A percentile compares a stretch with the other conserved stretches of the same genome.
Conservation (phyloP, 1,140 invertebrate species). For the Andricus grossulariae region DNA sequence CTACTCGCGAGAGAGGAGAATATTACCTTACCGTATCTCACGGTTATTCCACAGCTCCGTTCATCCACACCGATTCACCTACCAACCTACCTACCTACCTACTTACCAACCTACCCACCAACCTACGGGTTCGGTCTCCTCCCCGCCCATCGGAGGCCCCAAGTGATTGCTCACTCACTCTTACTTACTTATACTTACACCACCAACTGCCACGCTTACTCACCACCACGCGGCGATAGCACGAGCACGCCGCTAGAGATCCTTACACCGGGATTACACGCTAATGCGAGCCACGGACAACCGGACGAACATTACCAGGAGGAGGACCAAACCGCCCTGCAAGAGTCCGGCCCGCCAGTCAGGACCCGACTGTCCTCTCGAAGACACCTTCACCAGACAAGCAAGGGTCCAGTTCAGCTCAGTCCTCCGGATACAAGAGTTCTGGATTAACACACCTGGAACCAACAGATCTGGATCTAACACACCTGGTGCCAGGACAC, state of each 20-base stretch:
- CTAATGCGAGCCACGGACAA: slow-evolving; percentile 53
- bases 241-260: slow-evolving; percentile 53
- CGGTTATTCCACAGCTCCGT: slow-evolving; percentile 63
- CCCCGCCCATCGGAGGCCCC: slow-evolving; percentile 63
- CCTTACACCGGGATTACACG: slow-evolving; percentile 57
- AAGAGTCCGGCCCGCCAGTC: slow-evolving; percentile 55
- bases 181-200: slow-evolving; percentile 59
- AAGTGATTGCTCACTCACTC: slow-evolving; percentile 65
- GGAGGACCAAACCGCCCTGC: slow-evolving; percentile 50
- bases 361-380: slow-evolving; percentile 68
- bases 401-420: neutral
- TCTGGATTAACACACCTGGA: neutral
- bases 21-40: slow-evolving; percentile 67
- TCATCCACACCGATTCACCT: slow-evolving; percentile 62
- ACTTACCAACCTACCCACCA: slow-evolving; percentile 68
- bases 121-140: slow-evolving; percentile 64
- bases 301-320: slow-evolving; percentile 51
- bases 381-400: slow-evolving; percentile 36
- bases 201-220: slow-evolving; percentile 62
- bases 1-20: slow-evolving; percentile 66
- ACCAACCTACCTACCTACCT: slow-evolving; percentile 69
- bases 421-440: neutral
- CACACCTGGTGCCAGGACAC: too few relatives aligned
- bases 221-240: slow-evolving; percentile 62
- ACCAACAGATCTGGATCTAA: too few relatives aligned